Conservation (phyloP, 2,888 invertebrate genomes). For the Smittia sp. region DNA sequence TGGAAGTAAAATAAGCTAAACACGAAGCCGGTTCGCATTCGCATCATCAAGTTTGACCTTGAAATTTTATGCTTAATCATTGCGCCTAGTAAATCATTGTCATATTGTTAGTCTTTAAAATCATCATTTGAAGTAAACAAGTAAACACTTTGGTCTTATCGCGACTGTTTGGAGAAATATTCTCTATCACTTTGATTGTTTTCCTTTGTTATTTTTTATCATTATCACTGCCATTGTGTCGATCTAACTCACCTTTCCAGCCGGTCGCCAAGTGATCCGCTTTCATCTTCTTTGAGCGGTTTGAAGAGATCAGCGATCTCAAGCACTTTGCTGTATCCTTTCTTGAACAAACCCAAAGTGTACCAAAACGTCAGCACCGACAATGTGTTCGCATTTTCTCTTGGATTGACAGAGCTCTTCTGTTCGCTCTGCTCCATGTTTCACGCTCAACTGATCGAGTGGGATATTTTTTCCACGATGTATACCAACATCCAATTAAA, state of each 20-base stretch:
- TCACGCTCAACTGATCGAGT: slow-evolving; percentile 1
- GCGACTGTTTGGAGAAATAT: too few species aligned
- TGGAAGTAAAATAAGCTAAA: background rate
- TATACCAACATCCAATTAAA: background rate
- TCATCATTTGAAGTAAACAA: too few species aligned
- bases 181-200: too few species aligned
- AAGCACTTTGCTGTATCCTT: slow-evolving; percentile 55
- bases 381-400: slow-evolving; percentile 54
- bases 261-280: slow-evolving; percentile 54
- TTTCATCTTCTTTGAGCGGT: slow-evolving; percentile 54
- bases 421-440: slow-evolving; percentile 45
- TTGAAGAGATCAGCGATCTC: slow-evolving; percentile 55
- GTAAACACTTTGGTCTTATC: too few species aligned
- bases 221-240: background rate
- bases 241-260: slow-evolving; percentile 54
- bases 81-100: slow-evolving; percentile 11
- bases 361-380: slow-evolving; percentile 57
- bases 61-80: background rate
- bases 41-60: slow-evolving; percentile 26
- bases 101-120: background rate
- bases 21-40: slow-evolving; percentile 30
- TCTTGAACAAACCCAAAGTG: slow-evolving; percentile 56
- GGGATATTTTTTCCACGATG: background rate
- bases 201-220: background rate
- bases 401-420: slow-evolving; percentile 52